Base-by-base conservation (phyloP, 1,140 invertebrate species). In the Eriosoma lanigerum region DNA sequence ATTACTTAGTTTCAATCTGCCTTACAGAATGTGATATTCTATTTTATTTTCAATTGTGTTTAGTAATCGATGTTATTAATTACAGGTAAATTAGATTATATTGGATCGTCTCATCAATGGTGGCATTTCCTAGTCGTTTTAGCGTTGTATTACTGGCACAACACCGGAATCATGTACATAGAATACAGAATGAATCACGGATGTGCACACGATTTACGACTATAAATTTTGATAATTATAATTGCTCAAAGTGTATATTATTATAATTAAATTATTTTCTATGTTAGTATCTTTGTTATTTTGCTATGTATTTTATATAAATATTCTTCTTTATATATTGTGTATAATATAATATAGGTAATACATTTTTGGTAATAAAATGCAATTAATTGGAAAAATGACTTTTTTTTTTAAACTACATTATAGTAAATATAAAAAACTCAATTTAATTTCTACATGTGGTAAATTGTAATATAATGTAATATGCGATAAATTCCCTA, bases 101-200 rank as follows among this genome's bases (percentile, higher is more conserved):
- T 97, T 54, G 96, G 96, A 0, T 95, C 95, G 81, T 96, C 94
- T n/a, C 96, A 98, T 87, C 96, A 98, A 84, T 94, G 94, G 92
- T 98, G 96, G 96, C 96, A 98, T 85, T 86, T 95, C 46, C 89
- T 98, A 68, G 93, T 98, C 15, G 91, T 97, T 13, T 86, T 90
- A 0, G 94, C 95, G n/a, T 90, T 97, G 50, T 93, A 96, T 84
- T 96, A 95, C 85, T 98, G 96, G 96, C 94, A 97, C 86, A 93
- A 94, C 84, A 93, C 95, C n/a, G 95, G 93, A 26, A 90, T 95
- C 86, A 89, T 94, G 82, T 96, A 94, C 84, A 91, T 94, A 3
- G 91, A 94, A 84, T 94, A 93, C 84, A 88, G 93, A 75, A 90
- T 94, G 88, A 92, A 93, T 85, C 92, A 94, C 84, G 92, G 92